Conservation (phyloP, 2,888 invertebrate species). For the Dasypolia templi region DNA sequence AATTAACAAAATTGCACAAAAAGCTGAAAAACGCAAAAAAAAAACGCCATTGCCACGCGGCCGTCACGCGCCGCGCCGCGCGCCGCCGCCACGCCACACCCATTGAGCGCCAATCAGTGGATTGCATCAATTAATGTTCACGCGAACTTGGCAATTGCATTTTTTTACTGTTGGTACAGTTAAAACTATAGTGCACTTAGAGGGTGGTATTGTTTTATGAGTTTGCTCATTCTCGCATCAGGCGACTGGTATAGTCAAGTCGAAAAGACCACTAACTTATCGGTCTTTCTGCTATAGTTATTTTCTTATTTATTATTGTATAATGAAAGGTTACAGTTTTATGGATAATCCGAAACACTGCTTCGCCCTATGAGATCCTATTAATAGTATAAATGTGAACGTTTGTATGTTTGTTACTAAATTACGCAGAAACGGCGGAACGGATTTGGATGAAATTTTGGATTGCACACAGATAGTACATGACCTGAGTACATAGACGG, state of each 20-base stretch:
- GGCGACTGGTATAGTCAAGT: too few species aligned
- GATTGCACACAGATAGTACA: too few species aligned
- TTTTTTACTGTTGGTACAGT: slow-evolving; percentile 26
- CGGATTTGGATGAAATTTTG: too few species aligned
- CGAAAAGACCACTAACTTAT: neutral
- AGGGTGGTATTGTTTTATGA: slow-evolving; percentile 11
- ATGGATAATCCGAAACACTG: neutral
- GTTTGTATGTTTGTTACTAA: too few species aligned
- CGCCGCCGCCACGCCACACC: slow-evolving; percentile 53
- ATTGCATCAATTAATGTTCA: slow-evolving; percentile 75
- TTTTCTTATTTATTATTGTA: neutral
- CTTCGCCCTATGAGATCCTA: neutral
- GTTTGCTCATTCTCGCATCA: neutral
- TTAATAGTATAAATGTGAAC: too few species aligned
- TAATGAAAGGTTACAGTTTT: neutral
- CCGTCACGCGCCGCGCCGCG: slow-evolving; percentile 55
- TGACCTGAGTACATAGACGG: too few species aligned
- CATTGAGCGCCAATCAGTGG: slow-evolving; percentile 70
- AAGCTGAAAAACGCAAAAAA: slow-evolving; percentile 32
- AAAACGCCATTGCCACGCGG: slow-evolving; percentile 39
- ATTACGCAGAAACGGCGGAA: too few species aligned
- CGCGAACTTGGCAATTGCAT: slow-evolving; percentile 57
- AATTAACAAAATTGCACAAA: slow-evolving; percentile 31
- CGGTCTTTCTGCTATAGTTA: too few species aligned
- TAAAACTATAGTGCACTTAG: slow-evolving; percentile 27